Base-by-base conservation (phyloP, 1,140 invertebrate species). In the Glossosoma conforme region DNA sequence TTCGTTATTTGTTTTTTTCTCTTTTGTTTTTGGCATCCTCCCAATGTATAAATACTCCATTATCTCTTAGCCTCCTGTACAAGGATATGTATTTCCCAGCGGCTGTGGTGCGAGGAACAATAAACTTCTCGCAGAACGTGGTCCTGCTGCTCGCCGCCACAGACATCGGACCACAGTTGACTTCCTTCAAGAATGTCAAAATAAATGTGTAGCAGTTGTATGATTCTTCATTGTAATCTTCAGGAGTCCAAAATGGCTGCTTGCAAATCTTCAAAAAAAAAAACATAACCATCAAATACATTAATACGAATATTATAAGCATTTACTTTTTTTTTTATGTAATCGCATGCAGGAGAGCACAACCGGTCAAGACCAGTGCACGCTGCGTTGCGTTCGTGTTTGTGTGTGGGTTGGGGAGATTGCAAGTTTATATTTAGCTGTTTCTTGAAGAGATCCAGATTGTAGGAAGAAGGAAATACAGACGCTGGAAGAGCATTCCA, bases 161-260 rank as follows among this genome's bases (percentile, higher is more conserved):
- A 41, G 81, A 83, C 14, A 87, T 65, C 51, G 72, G 70, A 22
- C 77, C 78, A 61, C 83, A 80, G 55, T 79, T 74, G 21, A 89
- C 69, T 21, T 77, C 77, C 54, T 78, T 70, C 44, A 90, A 68
- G 63, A 90, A 89, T 40, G 80, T 76, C 52, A 90, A 65, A 2
- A 89, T 86, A 72, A 89, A 90, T 21, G 82, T 84, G 60, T 89
- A 90, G 62, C 87, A 90, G 65, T 89, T 90, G 65, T 85, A 78
- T 32, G 73, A 76, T 35, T 82, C 77, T 72, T 87, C 84, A 60
- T 83, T 76, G 63, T 90, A 90, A 49, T 76, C 76, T 43, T 81
- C 70, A 18, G 80, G 63, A 24, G 76, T 76, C 85, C 86, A 88
- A 11, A 74, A 72, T 14, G 79, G 67, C 61, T 85, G 79, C 58